Evolutionary conservation across 2,113 vertebrate genomes (phyloP).

Genomic region (Serranochromis macrocephalus): DNA sequence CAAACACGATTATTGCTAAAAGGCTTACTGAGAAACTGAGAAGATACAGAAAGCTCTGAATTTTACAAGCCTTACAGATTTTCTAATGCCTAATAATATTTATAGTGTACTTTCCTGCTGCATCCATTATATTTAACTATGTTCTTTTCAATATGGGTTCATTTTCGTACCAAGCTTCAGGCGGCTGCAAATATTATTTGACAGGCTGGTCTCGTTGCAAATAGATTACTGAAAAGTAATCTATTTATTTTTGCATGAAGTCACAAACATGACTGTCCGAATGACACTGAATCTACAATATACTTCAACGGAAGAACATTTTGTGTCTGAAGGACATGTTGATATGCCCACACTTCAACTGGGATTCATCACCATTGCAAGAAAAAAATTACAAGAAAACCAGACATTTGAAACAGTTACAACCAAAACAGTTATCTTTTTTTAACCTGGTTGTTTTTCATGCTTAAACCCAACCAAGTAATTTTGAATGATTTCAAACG

Average conservation of each 20-base stretch:
- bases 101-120: not conserved
- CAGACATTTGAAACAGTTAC: not conserved
- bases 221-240: not conserved
- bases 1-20: not conserved
- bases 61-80: not conserved
- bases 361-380: not conserved
- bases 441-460: not conserved
- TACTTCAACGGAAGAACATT: not conserved
- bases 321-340: not conserved
- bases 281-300: not conserved
- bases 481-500: not conserved
- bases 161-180: not conserved
- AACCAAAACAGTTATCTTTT: not conserved
- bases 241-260: not conserved
- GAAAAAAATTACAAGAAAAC: not conserved
- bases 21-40: not conserved
- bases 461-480: not conserved
- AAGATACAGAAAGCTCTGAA: not conserved
- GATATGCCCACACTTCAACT: not conserved
- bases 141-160: not conserved
- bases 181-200: not conserved
- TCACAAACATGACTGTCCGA: not conserved
- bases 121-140: not conserved
- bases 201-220: not conserved
- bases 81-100: not conserved